Conservation (phyloP, 2,888 invertebrate genomes). For the Oligia latruncula region DNA sequence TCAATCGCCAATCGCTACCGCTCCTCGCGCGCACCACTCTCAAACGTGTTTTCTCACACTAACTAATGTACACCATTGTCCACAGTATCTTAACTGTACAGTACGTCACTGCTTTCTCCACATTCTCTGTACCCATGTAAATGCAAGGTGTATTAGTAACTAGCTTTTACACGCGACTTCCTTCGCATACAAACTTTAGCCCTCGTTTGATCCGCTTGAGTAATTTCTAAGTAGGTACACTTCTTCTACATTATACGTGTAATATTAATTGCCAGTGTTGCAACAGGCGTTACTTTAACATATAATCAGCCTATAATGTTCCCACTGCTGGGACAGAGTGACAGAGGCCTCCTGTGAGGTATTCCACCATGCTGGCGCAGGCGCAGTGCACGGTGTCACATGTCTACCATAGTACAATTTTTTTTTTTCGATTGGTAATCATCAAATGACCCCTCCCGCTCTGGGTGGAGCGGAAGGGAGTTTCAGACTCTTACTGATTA, state of each 20-base stretch:
- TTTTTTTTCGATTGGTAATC: too few relatives aligned
- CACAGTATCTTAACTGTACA: slow-evolving; percentile 26
- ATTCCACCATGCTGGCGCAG: background rate
- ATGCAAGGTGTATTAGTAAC: background rate
- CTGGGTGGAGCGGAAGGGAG: too few relatives aligned
- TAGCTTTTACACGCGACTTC: slow-evolving; percentile 12
- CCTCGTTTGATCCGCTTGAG: background rate
- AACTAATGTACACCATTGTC: slow-evolving; percentile 35
- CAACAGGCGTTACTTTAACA: too few relatives aligned
- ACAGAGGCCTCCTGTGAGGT: background rate
- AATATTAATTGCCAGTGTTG: too few relatives aligned
- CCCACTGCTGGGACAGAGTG: background rate
- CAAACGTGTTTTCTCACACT: slow-evolving; percentile 18
- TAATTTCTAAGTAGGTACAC: background rate
- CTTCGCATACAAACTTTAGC: slow-evolving; percentile 1
- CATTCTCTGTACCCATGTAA: background rate
- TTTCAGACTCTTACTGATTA: too few relatives aligned
- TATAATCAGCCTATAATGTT: too few relatives aligned
- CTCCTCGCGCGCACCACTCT: background rate
- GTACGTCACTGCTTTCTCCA: slow-evolving; percentile 22
- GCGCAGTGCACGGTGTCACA: background rate
- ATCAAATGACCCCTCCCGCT: too few relatives aligned
- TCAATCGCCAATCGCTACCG: background rate
- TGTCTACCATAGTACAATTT: too few relatives aligned
- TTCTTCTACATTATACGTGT: background rate